Percentiles rank a stretch among this genome's conserved stretches.
phyloP scores from a whole-genome alignment of 2,113 vertebrate species.

The Hydrochoerus hydrochaeris region DNA sequence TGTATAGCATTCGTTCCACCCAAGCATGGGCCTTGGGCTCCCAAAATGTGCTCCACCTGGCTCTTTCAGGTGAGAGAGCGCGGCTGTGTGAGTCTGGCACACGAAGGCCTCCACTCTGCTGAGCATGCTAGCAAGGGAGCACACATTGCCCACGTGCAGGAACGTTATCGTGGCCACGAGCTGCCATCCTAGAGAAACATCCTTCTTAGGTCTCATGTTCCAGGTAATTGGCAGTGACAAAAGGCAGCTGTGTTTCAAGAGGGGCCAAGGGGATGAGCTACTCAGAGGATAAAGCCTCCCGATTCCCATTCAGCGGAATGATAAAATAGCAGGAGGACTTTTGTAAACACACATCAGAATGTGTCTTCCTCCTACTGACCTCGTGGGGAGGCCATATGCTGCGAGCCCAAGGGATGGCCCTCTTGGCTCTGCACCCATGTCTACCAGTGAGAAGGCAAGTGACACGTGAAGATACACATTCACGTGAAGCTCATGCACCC shows the following conservation, averaged over 20 bases:
- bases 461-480: fast-evolving
- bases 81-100: background rate
- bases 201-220: background rate
- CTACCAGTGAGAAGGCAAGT: background rate
- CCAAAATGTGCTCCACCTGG: background rate
- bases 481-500: fast-evolving
- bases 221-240: background rate
- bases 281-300: background rate
- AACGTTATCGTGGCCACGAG: background rate
- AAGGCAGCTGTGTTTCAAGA: background rate
- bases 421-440: background rate
- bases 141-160: background rate
- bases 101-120: background rate
- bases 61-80: background rate
- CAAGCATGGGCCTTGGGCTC: background rate
- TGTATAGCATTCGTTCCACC: fast-evolving
- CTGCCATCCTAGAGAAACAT: background rate
- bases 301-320: background rate
- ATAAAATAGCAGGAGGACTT: background rate
- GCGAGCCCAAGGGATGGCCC: background rate
- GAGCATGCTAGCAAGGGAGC: background rate
- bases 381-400: background rate
- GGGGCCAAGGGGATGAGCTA: background rate
- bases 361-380: background rate
- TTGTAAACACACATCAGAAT: background rate